phyloP scores from a whole-genome alignment of 2,113 vertebrate genomes.

The Propithecus coquereli region DNA sequence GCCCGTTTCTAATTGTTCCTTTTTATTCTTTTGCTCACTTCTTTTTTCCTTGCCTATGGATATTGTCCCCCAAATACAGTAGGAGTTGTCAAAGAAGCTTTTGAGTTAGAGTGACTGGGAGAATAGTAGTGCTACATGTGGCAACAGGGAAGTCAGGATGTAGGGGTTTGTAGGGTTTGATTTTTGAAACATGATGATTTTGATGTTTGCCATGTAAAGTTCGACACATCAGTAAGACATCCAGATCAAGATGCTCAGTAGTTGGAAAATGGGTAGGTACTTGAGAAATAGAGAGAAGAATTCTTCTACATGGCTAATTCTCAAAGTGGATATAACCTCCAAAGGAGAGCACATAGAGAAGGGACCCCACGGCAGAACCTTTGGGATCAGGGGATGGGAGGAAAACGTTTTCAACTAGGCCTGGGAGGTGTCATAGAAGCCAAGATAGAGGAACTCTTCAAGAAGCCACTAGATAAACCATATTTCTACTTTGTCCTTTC shows the following conservation, averaged over 20 bases:
- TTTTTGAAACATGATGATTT: neutral
- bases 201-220: neutral
- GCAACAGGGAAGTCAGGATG: neutral
- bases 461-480: neutral
- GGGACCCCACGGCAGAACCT: neutral
- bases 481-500: neutral
- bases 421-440: neutral
- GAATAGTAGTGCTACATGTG: neutral
- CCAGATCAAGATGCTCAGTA: neutral
- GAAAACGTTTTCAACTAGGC: neutral
- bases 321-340: neutral
- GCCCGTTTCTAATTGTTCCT: neutral
- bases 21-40: neutral
- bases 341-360: neutral
- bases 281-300: neutral
- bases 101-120: neutral
- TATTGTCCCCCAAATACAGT: neutral
- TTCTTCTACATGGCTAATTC: neutral
- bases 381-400: neutral
- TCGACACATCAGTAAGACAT: neutral
- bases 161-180: neutral
- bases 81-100: neutral
- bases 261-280: neutral
- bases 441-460: neutral
- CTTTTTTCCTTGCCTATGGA: neutral